Evolutionary conservation across 2,113 vertebrate genomes (phyloP).

Genomic region (Cyprichromis sp.): DNA sequence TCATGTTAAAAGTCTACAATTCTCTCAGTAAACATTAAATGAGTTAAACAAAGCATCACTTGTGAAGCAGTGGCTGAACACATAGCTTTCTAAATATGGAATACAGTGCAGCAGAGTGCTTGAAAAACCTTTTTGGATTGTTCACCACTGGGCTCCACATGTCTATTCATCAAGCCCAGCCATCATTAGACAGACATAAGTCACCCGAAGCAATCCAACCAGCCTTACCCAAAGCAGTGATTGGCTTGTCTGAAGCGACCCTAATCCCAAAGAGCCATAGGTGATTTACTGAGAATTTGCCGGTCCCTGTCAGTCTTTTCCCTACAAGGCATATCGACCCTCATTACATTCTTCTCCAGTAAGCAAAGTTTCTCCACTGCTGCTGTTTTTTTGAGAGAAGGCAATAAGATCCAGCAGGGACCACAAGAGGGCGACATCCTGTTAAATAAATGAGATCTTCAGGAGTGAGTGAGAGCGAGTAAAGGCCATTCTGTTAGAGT

Average conservation of each 20-base stretch:
- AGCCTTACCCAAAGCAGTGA: background rate
- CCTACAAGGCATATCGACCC: background rate
- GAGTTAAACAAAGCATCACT: background rate
- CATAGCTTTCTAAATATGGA: background rate
- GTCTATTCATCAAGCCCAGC: background rate
- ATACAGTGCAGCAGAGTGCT: background rate
- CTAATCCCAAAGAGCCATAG: background rate
- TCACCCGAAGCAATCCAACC: background rate
- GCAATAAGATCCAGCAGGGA: background rate
- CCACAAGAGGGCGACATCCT: background rate
- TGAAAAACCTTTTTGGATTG: background rate
- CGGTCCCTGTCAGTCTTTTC: background rate
- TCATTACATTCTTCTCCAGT: background rate
- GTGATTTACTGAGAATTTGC: slow-evolving; percentile 6
- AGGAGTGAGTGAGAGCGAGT: rapidly evolving
- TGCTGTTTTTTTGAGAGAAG: background rate
- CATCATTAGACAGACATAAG: background rate
- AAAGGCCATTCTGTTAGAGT: background rate
- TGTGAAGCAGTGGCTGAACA: background rate
- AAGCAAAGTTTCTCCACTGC: background rate
- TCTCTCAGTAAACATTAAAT: background rate
- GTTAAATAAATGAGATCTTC: background rate
- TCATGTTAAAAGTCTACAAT: background rate
- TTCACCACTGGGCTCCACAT: background rate
- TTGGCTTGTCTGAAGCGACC: background rate